Evolutionary conservation across 2,888 invertebrate genomes (phyloP).

Genomic region (Torymus tubicola): DNA sequence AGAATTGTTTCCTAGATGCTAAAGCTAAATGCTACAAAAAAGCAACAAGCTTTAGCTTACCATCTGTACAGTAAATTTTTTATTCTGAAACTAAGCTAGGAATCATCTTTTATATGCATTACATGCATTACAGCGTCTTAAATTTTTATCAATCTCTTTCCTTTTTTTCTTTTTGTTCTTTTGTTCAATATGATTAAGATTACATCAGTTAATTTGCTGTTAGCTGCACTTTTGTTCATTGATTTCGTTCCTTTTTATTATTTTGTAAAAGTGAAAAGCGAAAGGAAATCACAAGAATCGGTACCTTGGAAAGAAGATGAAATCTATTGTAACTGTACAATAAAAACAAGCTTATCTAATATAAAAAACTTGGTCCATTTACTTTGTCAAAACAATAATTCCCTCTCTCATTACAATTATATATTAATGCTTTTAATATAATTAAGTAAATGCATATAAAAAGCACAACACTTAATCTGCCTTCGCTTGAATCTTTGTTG

Average conservation of each 20-base stretch:
- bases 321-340: slow-evolving; percentile 58
- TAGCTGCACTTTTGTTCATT: slow-evolving; percentile 22
- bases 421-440: slow-evolving; percentile 29
- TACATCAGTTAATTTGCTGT: slow-evolving; percentile 14
- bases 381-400: slow-evolving; percentile 17
- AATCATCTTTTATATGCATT: slow-evolving; percentile 18
- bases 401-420: slow-evolving; percentile 18
- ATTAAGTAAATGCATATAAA: slow-evolving; percentile 32
- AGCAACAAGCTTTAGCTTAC: slow-evolving; percentile 12
- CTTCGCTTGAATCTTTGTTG: slow-evolving; percentile 65
- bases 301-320: slow-evolving; percentile 49
- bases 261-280: slow-evolving; percentile 32
- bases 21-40: slow-evolving; percentile 29
- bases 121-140: background rate
- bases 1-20: slow-evolving; percentile 41
- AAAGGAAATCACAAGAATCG: slow-evolving; percentile 33
- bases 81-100: slow-evolving; percentile 32
- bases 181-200: slow-evolving; percentile 26
- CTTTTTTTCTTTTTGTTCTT: slow-evolving; percentile 29
- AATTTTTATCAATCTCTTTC: slow-evolving; percentile 30
- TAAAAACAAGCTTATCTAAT: slow-evolving; percentile 59
- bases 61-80: slow-evolving; percentile 44
- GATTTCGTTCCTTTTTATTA: slow-evolving; percentile 32
- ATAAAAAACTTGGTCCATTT: slow-evolving; percentile 54
- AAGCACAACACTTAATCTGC: slow-evolving; percentile 63